Conservation (phyloP, 2,797 vertebrate species). For the Neosalanx taihuensis region DNA sequence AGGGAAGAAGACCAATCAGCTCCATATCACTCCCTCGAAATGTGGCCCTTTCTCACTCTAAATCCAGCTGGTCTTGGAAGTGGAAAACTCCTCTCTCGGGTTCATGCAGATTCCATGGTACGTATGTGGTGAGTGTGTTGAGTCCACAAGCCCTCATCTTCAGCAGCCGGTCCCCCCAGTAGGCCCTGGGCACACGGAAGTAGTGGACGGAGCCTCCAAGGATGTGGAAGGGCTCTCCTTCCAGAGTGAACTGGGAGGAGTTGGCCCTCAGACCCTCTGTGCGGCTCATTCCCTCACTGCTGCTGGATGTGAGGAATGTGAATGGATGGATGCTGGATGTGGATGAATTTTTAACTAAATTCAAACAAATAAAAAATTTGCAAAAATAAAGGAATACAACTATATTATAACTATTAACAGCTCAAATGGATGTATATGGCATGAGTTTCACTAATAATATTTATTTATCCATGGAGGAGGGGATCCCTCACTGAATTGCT, state of each 20-base stretch:
- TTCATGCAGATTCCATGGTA: constrained; percentile 93
- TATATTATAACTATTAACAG: too few relatives aligned
- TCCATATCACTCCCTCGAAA: not conserved
- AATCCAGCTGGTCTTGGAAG: constrained; percentile 83
- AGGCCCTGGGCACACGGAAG: constrained; percentile 82
- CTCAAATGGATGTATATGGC: too few relatives aligned
- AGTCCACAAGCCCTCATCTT: constrained; percentile 91
- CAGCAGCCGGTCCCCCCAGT: constrained; percentile 85
- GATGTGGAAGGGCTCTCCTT: constrained; percentile 76
- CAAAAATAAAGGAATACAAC: too few relatives aligned
- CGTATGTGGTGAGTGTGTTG: constrained; percentile 88
- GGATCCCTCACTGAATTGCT: too few relatives aligned
- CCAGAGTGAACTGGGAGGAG: constrained; percentile 77
- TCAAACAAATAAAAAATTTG: too few relatives aligned
- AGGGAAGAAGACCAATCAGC: not conserved
- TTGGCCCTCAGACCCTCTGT: constrained; percentile 72
- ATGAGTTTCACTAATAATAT: not conserved
- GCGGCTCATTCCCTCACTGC: constrained; percentile 56
- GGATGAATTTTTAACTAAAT: too few relatives aligned
- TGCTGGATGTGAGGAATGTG: constrained; percentile 32
- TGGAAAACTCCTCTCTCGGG: constrained; percentile 78
- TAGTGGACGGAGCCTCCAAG: constrained; percentile 91
- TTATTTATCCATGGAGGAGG: not conserved
- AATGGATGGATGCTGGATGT: too few relatives aligned
- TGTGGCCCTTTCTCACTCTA: constrained; percentile 67